Percentiles rank a stretch among this genome's conserved stretches.
phyloP scores from a whole-genome alignment of 2,888 invertebrate genomes.

The Tanypteryx hageni region DNA sequence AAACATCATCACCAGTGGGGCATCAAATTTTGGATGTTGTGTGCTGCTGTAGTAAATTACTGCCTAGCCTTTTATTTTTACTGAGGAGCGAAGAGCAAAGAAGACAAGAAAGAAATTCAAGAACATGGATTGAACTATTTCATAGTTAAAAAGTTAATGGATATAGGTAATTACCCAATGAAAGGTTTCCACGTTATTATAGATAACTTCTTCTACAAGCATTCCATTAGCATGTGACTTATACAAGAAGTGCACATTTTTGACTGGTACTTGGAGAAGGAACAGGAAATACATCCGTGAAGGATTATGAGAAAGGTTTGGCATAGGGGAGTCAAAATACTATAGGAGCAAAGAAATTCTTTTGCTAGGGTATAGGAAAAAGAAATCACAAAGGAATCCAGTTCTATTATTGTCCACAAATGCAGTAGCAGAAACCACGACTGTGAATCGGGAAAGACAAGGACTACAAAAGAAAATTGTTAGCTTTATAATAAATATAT shows the following conservation, averaged over 20 bases:
- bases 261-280: background rate
- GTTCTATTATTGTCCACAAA: background rate
- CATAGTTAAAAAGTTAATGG: conserved; percentile 22
- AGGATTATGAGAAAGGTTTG: conserved; percentile 10
- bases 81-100: conserved; percentile 68
- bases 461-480: background rate
- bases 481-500: background rate
- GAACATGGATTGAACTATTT: conserved; percentile 66
- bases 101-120: conserved; percentile 68
- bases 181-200: conserved; percentile 26
- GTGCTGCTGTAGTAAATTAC: conserved; percentile 68
- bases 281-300: conserved; percentile 5
- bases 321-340: background rate
- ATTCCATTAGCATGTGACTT: background rate
- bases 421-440: background rate
- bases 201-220: conserved; percentile 28
- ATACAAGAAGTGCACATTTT: conserved; percentile 1
- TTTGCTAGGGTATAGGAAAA: conserved; percentile 25
- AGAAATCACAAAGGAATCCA: background rate
- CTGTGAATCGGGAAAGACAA: background rate
- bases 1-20: too few relatives aligned
- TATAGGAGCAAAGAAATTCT: conserved; percentile 14
- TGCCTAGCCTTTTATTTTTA: conserved; percentile 70
- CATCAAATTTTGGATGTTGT: too few relatives aligned
- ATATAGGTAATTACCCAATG: background rate